Percentiles rank a stretch among this genome's conserved stretches.
Evolutionary conservation across 2,113 vertebrate genomes (phyloP).

Genomic region (Anolis sagrei): DNA sequence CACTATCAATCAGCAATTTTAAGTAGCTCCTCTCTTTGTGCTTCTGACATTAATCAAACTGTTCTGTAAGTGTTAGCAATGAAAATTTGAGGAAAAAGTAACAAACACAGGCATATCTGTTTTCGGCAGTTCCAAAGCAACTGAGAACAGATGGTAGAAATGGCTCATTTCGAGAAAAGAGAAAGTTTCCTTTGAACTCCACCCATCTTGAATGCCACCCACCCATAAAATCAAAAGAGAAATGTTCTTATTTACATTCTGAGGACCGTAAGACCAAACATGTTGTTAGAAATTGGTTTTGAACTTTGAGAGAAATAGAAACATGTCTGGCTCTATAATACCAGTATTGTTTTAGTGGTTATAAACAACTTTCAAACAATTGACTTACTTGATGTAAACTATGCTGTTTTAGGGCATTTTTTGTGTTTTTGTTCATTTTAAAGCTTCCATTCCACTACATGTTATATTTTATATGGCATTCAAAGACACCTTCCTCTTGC

Average conservation of each 20-base stretch:
- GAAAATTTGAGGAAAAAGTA: slow-evolving; percentile 47
- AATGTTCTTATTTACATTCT: slow-evolving; percentile 15
- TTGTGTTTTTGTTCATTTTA: slow-evolving; percentile 19
- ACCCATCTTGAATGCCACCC: slow-evolving; percentile 38
- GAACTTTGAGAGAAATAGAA: slow-evolving; percentile 22
- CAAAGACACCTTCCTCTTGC: neutral
- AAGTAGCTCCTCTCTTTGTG: slow-evolving; percentile 33
- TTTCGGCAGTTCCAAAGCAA: slow-evolving; percentile 44
- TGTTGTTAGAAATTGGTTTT: neutral
- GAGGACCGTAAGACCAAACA: neutral
- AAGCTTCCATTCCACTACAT: neutral
- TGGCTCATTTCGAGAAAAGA: slow-evolving; percentile 43
- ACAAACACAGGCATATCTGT: neutral
- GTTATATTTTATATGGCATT: slow-evolving; percentile 11
- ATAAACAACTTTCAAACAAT: slow-evolving; percentile 13
- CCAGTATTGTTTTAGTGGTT: neutral
- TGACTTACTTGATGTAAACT: neutral
- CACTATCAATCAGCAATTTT: slow-evolving; percentile 25
- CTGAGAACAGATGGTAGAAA: slow-evolving; percentile 49
- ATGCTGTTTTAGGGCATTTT: neutral
- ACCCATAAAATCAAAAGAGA: neutral
- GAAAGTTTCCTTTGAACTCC: slow-evolving; percentile 58
- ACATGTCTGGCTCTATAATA: neutral
- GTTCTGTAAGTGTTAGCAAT: slow-evolving; percentile 58
- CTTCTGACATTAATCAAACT: slow-evolving; percentile 55